phyloP scores from a whole-genome alignment of 2,797 vertebrate genomes.

The Sphaeramia orbicularis region DNA sequence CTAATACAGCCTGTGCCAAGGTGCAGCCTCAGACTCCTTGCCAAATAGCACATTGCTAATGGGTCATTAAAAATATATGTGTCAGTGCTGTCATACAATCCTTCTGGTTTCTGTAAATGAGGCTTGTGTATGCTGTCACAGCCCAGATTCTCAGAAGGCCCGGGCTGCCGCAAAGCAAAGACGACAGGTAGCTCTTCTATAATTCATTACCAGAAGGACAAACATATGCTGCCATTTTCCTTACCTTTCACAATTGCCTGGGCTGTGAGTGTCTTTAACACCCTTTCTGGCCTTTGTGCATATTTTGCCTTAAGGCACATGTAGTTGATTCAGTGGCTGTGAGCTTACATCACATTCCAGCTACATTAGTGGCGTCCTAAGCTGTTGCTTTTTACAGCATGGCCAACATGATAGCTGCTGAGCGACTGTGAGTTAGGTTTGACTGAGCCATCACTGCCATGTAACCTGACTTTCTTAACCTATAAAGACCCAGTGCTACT shows the following conservation, averaged over 20 bases:
- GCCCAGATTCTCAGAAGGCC: slow-evolving; percentile 63
- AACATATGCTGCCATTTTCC: slow-evolving; percentile 74
- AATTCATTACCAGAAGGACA: slow-evolving; percentile 77
- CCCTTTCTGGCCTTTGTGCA: slow-evolving; percentile 50
- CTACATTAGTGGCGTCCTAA: slow-evolving; percentile 26
- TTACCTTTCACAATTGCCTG: slow-evolving; percentile 54
- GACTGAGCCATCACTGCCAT: not conserved
- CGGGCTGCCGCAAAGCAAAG: slow-evolving; percentile 61
- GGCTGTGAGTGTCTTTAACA: slow-evolving; percentile 45
- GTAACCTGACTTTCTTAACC: not conserved
- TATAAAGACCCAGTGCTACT: too few species aligned
- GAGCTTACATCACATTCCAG: slow-evolving; percentile 21
- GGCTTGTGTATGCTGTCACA: slow-evolving; percentile 69
- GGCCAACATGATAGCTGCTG: not conserved
- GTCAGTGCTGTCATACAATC: slow-evolving; percentile 61
- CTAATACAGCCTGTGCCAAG: slow-evolving; percentile 62
- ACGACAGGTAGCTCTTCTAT: slow-evolving; percentile 71
- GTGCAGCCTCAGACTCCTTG: slow-evolving; percentile 47
- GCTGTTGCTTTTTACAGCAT: slow-evolving; percentile 11
- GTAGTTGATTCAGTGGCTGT: slow-evolving; percentile 38
- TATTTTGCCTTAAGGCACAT: slow-evolving; percentile 48
- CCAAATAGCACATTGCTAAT: slow-evolving; percentile 75
- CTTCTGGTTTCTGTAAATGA: slow-evolving; percentile 77
- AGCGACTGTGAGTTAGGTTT: slow-evolving; percentile 6
- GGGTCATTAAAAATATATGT: slow-evolving; percentile 79